These are phyloP conservation scores for Petrolisthes manimaculis DNA, from an alignment of 2,888 invertebrate genomes.

Conservation along the genomic window DNA sequence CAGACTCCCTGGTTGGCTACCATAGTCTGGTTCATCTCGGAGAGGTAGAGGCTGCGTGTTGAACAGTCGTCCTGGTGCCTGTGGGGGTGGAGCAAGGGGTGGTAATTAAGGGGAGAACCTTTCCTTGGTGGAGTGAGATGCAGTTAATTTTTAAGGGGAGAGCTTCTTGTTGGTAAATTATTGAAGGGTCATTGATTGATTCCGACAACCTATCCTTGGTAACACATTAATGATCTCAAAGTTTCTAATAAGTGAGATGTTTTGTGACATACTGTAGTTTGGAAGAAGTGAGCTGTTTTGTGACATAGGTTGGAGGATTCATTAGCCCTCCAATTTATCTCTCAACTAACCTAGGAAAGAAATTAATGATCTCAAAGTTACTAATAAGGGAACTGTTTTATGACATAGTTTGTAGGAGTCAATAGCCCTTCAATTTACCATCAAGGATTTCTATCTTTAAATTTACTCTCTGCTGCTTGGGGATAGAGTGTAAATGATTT, in stretches of 20 bases:
- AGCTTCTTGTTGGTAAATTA: too few species aligned
- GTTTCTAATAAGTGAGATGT: not conserved
- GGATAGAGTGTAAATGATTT: too few species aligned
- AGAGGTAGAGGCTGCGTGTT: not conserved
- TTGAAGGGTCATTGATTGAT: not conserved
- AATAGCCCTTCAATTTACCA: too few species aligned
- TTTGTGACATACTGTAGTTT: not conserved
- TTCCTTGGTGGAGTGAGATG: not conserved
- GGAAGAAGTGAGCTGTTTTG: not conserved
- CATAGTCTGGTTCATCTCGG: slow-evolving; percentile 3
- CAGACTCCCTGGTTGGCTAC: slow-evolving; percentile 40
- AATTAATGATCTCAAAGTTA: too few species aligned
- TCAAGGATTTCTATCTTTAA: too few species aligned
- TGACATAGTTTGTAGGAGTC: too few species aligned
- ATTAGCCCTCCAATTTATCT: too few species aligned
- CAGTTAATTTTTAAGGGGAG: not conserved
- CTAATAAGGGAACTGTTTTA: too few species aligned
- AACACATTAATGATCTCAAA: not conserved
- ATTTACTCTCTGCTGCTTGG: too few species aligned
- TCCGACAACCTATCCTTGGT: too few species aligned
- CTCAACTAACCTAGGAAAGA: too few species aligned
- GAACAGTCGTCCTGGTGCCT: slow-evolving; percentile 18
- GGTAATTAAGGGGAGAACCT: not conserved
- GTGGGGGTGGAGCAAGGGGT: not conserved
- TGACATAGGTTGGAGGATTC: too few species aligned